Base-by-base conservation (phyloP, 2,113 vertebrate species). In the Enhydra lutris region DNA sequence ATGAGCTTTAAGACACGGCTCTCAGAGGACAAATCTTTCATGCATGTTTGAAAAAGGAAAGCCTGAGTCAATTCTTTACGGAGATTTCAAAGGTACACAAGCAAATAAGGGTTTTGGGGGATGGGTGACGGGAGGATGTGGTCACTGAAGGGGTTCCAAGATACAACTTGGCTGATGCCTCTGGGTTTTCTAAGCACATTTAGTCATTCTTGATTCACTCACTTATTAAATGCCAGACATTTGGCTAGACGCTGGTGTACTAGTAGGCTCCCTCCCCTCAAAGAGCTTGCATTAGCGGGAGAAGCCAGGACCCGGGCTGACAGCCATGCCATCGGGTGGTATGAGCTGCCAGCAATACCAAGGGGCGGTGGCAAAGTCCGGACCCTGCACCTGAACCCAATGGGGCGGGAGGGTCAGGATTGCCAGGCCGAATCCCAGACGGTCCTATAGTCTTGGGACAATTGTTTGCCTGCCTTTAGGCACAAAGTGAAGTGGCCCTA, bases 331-430 rank as follows among this genome's bases (percentile, higher is more conserved):
- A 1, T 15, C 18, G 26, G 34, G 55, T 7, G 29, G 12, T 15
- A 13, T 18, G 24, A 26, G 29, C 15, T 4, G 4, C 3, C 17
- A 45, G 36, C 1, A 1, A 80, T 31, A 29, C 29, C 21, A 0
- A 2, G 8, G n/a, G 63, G 15, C 15, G 52, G 10, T 39, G 7
- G 13, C 85, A 45, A 39, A 71, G 13, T 34, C 12, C 0, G 0
- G 3, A 29, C 39, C 13, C 3, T 6, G 5, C 11, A 31, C 4
- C 34, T 23, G 21, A 50, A 24, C 79, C 74, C 7, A 3, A 1
- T 4, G 18, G 57, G 15, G 4, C 29, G 14, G 29, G 34, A 29
- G 13, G 65, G 26, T 67, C 47, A 18, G 85, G 39, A 79, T 82
- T 74, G 69, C 34, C 45, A 6, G 59, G 29, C 26, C 31, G 21